These are phyloP conservation scores for Drosophila kuntzei DNA, from an alignment of 2,888 invertebrate genomes.

Conservation along the genomic window DNA sequence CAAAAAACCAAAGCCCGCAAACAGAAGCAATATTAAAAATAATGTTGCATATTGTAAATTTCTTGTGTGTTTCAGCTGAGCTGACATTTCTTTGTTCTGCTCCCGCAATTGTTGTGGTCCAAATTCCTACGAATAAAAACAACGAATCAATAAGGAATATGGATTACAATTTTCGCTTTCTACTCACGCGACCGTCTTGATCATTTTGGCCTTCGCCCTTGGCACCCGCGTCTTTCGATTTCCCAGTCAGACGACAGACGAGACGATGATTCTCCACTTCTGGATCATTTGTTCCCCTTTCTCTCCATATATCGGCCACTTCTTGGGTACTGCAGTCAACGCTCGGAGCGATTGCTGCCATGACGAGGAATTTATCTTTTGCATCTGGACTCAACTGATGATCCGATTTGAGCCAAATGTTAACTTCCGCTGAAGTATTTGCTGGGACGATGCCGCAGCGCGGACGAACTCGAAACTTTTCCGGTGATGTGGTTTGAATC, in stretches of 20 bases:
- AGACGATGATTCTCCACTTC: constrained; percentile 90
- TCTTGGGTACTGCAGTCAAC: constrained; percentile 86
- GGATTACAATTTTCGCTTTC: neutral
- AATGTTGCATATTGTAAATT: constrained; percentile 87
- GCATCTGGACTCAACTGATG: constrained; percentile 89
- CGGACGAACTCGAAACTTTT: constrained; percentile 96
- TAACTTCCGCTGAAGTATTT: constrained; percentile 87
- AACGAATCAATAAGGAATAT: neutral
- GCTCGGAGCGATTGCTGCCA: constrained; percentile 90
- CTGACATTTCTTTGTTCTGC: constrained; percentile 84
- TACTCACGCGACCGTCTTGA: constrained; percentile 8
- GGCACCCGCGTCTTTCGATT: constrained; percentile 29
- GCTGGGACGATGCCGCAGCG: constrained; percentile 90
- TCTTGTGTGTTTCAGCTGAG: constrained; percentile 86
- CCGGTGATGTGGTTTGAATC: constrained; percentile 98
- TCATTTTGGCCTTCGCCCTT: neutral
- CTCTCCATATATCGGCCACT: constrained; percentile 91
- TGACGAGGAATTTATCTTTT: constrained; percentile 95
- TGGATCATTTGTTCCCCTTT: constrained; percentile 86
- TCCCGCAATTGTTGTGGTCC: constrained; percentile 83
- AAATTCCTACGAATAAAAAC: constrained; percentile 1
- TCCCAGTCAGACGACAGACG: constrained; percentile 86
- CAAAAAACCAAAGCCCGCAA: constrained; percentile 85
- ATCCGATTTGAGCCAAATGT: constrained; percentile 91
- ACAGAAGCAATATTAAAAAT: constrained; percentile 85